These are phyloP conservation scores for Caenorhabditis briggsae DNA, from an alignment of 1,140 invertebrate species.

Conservation along the genomic window DNA sequence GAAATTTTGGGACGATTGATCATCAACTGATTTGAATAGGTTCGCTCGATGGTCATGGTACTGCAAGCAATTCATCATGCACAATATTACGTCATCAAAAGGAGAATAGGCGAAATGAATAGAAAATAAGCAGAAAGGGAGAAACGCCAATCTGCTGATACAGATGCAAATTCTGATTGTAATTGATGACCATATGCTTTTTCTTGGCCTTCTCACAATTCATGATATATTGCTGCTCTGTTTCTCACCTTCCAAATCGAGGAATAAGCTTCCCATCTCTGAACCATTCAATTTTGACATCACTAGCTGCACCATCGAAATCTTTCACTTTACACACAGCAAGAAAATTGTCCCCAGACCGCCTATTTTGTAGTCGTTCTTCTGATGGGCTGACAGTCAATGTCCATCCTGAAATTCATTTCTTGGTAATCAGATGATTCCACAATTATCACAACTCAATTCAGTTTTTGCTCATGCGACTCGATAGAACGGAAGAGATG, in stretches of 20 bases:
- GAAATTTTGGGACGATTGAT: constrained; percentile 57
- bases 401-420: constrained; percentile 54
- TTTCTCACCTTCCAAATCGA: constrained; percentile 57
- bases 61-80: constrained; percentile 49
- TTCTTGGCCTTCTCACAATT: not conserved
- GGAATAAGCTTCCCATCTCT: constrained; percentile 52
- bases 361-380: constrained; percentile 52
- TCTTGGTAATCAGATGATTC: no score
- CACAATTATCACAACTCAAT: no score
- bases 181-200: constrained; percentile 43
- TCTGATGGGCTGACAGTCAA: constrained; percentile 49
- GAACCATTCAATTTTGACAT: constrained; percentile 61
- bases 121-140: not conserved
- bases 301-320: constrained; percentile 58
- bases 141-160: not conserved
- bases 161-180: constrained; percentile 23
- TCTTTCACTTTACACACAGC: constrained; percentile 62
- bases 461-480: not conserved
- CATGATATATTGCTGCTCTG: constrained; percentile 7
- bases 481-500: not conserved
- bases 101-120: not conserved
- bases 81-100: constrained; percentile 43
- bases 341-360: constrained; percentile 62
- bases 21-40: constrained; percentile 63
- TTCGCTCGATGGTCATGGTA: constrained; percentile 63